A percentile compares a stretch with the other conserved stretches of the same genome.
Conservation (phyloP, 2,888 invertebrate genomes). For the Nezara viridula region DNA sequence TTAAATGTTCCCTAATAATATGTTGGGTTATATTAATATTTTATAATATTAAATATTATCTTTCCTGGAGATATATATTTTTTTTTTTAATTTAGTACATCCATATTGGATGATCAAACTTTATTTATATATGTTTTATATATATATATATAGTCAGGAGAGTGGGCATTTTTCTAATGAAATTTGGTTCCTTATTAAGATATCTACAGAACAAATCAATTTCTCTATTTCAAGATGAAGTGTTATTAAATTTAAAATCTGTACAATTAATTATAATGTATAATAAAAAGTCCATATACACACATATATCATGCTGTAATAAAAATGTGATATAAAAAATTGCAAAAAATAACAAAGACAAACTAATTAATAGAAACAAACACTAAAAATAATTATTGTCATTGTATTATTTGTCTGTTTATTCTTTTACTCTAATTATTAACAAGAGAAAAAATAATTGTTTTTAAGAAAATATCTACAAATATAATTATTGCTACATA, state of each 20-base stretch:
- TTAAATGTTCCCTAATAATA: not conserved
- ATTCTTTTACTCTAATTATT: constrained; percentile 40
- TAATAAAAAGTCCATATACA: constrained; percentile 48
- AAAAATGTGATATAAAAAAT: not conserved
- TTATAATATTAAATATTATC: not conserved
- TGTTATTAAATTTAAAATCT: not conserved
- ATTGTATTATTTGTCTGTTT: constrained; percentile 59
- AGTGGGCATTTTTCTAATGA: not conserved
- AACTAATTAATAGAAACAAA: constrained; percentile 26
- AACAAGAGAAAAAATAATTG: constrained; percentile 47
- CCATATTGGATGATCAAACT: not conserved
- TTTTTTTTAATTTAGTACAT: not conserved
- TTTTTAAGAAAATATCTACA: constrained; percentile 54
- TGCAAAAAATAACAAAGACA: not conserved
- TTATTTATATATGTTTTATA: not conserved
- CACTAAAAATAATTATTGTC: constrained; percentile 57
- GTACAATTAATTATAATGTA: not conserved
- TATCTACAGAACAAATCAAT: not conserved
- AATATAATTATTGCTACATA: constrained; percentile 55
- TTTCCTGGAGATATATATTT: not conserved
- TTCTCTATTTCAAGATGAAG: not conserved
- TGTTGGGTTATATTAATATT: not conserved
- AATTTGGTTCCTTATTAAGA: not conserved
- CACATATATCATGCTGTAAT: constrained; percentile 36
- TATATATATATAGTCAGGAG: not conserved